These are phyloP conservation scores for Zaprionus kolodkinae DNA, from an alignment of 1,140 invertebrate species.

Conservation along the genomic window DNA sequence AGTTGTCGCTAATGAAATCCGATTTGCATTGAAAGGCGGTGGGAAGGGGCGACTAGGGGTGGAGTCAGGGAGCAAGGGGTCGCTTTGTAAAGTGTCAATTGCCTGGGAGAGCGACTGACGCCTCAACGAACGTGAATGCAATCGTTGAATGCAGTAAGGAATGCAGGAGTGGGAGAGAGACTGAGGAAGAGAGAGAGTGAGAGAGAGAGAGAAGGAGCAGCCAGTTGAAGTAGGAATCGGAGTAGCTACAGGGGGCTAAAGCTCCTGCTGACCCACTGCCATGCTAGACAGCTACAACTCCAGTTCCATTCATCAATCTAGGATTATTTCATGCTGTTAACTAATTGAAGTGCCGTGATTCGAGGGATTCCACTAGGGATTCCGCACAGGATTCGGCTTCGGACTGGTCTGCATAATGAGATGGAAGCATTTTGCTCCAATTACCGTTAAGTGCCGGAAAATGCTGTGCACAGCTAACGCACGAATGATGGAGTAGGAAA, in stretches of 20 bases:
- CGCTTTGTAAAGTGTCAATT: slow-evolving; percentile 44
- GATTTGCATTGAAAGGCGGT: slow-evolving; percentile 49
- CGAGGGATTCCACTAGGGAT: slow-evolving; percentile 31
- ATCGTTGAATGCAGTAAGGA: slow-evolving; percentile 5
- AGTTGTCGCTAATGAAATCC: slow-evolving; percentile 73
- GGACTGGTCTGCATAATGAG: slow-evolving; percentile 68
- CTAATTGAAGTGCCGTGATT: slow-evolving; percentile 78
- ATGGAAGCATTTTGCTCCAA: slow-evolving; percentile 76
- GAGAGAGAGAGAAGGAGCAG: neutral
- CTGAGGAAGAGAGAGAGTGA: too few species aligned
- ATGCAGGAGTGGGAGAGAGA: neutral
- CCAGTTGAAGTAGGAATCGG: too few species aligned
- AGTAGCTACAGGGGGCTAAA: neutral
- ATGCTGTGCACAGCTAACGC: slow-evolving; percentile 60
- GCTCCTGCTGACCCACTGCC: slow-evolving; percentile 8
- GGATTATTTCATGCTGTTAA: slow-evolving; percentile 56
- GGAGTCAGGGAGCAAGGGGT: neutral
- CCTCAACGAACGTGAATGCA: slow-evolving; percentile 41
- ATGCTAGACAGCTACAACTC: neutral
- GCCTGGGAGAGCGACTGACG: slow-evolving; percentile 14
- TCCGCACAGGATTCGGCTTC: neutral
- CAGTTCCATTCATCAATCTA: slow-evolving; percentile 41
- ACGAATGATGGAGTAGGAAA: slow-evolving; percentile 53
- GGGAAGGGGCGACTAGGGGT: neutral
- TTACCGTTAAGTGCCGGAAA: slow-evolving; percentile 79